Base-by-base conservation (phyloP, 2,888 invertebrate species). In the Thymelicus acteon region DNA sequence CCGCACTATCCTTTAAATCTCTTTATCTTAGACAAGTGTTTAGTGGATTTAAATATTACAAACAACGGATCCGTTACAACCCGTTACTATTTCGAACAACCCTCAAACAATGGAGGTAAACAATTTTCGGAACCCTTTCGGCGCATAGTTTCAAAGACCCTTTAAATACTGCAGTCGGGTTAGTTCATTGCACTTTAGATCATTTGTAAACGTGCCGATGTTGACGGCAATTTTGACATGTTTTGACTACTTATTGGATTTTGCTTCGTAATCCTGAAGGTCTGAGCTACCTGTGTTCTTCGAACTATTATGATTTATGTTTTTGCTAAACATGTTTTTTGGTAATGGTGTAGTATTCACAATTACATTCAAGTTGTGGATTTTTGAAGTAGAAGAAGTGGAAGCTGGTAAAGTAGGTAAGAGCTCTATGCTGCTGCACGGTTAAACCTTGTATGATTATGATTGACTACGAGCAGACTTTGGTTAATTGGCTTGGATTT, bases 161-260 rank as follows among this genome's bases (percentile, higher is more conserved):
- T 80, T 79, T 86, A 83, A 87, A 82, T 79, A 85, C 83, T 79
- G 80, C 77, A 81, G 79, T 78, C 76, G 76, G 74, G 81, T 47
- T 60, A 71, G 73, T 76, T 75, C 74, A 74, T 79, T 80, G 78
- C 79, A 81, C 88, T 83, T 90, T 65, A 73, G 91, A 87, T 75
- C 74, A 75, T 81, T 83, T 75, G 72, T 77, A 76, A 82, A 80
- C 82, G 84, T 80, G 84, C 82, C 82, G 88, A 87, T 85, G 78
- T 86, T 88, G 85, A 84, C 82, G 77, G 77, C 62, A 76, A 82
- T 85, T 91, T 89, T 91, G 92, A 88, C 88, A 87, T 93, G 87
- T 92, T 92, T 86, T 92, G 92, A 92, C 91, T 84, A 75, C 67
- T 78, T 83, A 82, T 85, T 75, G 86, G 84, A 87, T 90, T 88